A percentile compares a stretch with the other conserved stretches of the same genome.
phyloP scores from a whole-genome alignment of 2,797 vertebrate genomes.

The Monodelphis domestica region DNA sequence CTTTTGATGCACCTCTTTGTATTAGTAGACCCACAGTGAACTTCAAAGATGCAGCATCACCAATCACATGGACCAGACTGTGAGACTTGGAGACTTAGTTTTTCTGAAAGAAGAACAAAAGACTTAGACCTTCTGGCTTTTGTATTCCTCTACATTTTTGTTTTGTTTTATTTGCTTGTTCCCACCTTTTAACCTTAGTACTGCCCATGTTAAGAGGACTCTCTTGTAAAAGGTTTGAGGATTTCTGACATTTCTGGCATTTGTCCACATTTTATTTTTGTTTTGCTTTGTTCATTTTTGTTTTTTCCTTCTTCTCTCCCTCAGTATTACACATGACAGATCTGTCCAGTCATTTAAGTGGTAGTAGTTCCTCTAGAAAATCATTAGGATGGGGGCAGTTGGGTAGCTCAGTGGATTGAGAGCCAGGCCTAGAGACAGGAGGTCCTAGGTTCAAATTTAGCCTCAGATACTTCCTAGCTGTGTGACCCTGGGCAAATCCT shows the following conservation, averaged over 20 bases:
- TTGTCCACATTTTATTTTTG: background rate
- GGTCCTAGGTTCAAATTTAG: too few species aligned
- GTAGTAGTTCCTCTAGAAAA: too few species aligned
- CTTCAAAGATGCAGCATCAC: background rate
- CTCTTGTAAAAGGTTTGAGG: background rate
- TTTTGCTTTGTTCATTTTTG: background rate
- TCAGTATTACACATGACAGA: background rate
- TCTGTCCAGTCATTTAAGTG: background rate
- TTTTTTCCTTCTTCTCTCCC: background rate
- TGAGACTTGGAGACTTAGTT: background rate
- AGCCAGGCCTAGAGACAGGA: too few species aligned
- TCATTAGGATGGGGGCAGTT: too few species aligned
- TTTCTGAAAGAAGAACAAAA: background rate
- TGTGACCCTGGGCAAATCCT: too few species aligned
- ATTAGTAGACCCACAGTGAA: background rate
- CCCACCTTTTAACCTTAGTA: background rate
- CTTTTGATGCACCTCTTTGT: background rate
- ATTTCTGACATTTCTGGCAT: background rate
- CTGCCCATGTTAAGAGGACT: background rate
- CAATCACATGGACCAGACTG: background rate
- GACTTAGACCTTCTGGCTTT: background rate
- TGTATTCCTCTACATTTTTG: background rate
- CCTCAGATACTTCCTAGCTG: too few species aligned
- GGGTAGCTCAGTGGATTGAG: too few species aligned
- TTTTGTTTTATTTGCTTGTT: background rate